Evolutionary conservation across 1,140 invertebrate species (phyloP), one percentile per base, ranked within the genome.

Genomic region (Micrasema longulum): DNA sequence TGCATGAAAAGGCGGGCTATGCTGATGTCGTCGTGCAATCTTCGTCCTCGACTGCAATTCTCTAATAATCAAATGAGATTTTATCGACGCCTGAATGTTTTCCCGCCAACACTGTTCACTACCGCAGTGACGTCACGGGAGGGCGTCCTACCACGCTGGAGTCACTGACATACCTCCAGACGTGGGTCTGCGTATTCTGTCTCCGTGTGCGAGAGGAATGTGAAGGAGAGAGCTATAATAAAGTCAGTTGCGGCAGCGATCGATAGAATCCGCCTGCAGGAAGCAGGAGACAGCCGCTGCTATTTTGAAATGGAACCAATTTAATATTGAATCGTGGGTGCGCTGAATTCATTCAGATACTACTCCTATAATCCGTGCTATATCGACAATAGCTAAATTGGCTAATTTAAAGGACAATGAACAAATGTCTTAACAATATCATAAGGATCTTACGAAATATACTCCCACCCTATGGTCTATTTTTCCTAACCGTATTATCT

Each of bases 231-330:
- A 14, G 48, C 3, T 52, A 52, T 52, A 12, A 31, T 22, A 11
- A 11, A 52, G 48, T 20, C 48, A 3, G 48, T 52, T 47, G 18
- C 7, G 26, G 26, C 26, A 31, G 26, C 48, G 48, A 52, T 52
- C 48, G 48, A 52, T 52, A 52, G 48, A 11, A 31, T 52, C 18
- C 48, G 18, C 16, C 14, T 52, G 48, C 48, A 52, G 48, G 48
- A 52, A 52, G 18, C 48, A 20, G 18, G 48, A 18, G 48, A 22
- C 48, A 52, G 48, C 48, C 48, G 48, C 26, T 31, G 26, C 26
- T 31, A 7, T 52, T 52, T 52, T 52, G 48, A 52, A 52, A 52
- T 52, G 48, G 20, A 52, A 14, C 48, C 48, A 52, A 52, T 52
- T 52, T 52, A 52, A 52, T n/a, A 47, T 16, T 52, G 48, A 52